These are phyloP conservation scores for Eristalinus aeneus DNA, from an alignment of 2,888 invertebrate species.

Conservation along the genomic window DNA sequence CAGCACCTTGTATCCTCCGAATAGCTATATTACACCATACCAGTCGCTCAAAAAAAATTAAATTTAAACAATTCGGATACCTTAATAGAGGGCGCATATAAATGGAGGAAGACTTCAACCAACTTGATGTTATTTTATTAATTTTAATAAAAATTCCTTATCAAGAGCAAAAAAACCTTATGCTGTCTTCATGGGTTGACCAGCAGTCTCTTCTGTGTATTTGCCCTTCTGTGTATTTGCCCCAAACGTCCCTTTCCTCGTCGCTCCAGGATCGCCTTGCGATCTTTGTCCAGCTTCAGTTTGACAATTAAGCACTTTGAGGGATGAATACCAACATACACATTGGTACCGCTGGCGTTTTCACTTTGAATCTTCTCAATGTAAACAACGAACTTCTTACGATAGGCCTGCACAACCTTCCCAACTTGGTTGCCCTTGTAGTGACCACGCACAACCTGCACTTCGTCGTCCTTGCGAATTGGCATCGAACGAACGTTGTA, in stretches of 20 bases:
- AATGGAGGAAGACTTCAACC: no score
- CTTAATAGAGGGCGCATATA: no score
- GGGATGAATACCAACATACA: slow-evolving; percentile 99
- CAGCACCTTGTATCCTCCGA: no score
- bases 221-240: slow-evolving; percentile 99
- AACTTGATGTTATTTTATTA: no score
- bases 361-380: slow-evolving; percentile 99
- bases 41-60: no score
- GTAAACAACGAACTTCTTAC: slow-evolving; percentile 99
- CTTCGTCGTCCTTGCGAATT: slow-evolving; percentile 99
- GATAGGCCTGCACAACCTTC: slow-evolving; percentile 98
- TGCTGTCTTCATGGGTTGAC: slow-evolving; percentile 89
- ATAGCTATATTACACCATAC: no score
- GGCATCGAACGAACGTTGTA: slow-evolving; percentile 99
- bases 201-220: slow-evolving; percentile 91
- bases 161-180: slow-evolving; percentile 79
- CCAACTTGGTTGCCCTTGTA: slow-evolving; percentile 99
- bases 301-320: slow-evolving; percentile 99
- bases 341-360: slow-evolving; percentile 99
- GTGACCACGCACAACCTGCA: slow-evolving; percentile 99
- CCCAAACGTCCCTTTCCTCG: slow-evolving; percentile 96
- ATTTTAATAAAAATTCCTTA: slow-evolving; percentile 52
- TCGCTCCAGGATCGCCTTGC: slow-evolving; percentile 97
- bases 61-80: no score
- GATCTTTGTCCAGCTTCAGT: slow-evolving; percentile 99